A percentile compares a stretch with the other conserved stretches of the same genome.
phyloP scores from a whole-genome alignment of 2,797 vertebrate species.

The Molothrus ater region DNA sequence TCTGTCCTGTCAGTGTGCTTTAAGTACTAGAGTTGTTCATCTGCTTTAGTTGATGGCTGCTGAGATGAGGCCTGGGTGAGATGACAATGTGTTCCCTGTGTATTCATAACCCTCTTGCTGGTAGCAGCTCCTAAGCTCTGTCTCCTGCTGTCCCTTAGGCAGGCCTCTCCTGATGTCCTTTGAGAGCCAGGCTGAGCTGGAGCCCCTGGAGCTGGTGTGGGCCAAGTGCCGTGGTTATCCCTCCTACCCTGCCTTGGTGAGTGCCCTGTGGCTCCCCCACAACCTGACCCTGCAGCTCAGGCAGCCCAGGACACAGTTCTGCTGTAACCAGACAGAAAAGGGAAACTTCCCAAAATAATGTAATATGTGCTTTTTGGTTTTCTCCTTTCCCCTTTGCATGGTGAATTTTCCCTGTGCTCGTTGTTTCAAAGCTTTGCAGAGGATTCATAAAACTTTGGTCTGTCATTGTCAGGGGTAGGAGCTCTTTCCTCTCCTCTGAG shows the following conservation, averaged over 20 bases:
- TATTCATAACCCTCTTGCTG: neutral
- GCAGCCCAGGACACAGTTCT: neutral
- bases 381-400: neutral
- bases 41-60: neutral
- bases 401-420: neutral
- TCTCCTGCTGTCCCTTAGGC: constrained; percentile 72
- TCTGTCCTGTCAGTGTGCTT: neutral
- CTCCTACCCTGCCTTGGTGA: constrained; percentile 97
- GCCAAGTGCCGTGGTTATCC: constrained; percentile 98
- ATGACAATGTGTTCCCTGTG: neutral
- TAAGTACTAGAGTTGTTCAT: neutral
- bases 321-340: neutral
- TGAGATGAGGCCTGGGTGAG: neutral
- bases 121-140: neutral
- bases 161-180: constrained; percentile 82
- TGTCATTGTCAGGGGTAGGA: neutral
- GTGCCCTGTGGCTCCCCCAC: constrained; percentile 11
- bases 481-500: neutral
- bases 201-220: constrained; percentile 96
- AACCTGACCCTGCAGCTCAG: neutral
- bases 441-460: neutral
- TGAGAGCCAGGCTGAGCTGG: constrained; percentile 86
- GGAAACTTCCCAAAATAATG: neutral
- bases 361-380: accelerated
- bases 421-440: neutral